These are phyloP conservation scores for Drosophila formosana DNA, from an alignment of 2,888 invertebrate species.

Conservation along the genomic window DNA sequence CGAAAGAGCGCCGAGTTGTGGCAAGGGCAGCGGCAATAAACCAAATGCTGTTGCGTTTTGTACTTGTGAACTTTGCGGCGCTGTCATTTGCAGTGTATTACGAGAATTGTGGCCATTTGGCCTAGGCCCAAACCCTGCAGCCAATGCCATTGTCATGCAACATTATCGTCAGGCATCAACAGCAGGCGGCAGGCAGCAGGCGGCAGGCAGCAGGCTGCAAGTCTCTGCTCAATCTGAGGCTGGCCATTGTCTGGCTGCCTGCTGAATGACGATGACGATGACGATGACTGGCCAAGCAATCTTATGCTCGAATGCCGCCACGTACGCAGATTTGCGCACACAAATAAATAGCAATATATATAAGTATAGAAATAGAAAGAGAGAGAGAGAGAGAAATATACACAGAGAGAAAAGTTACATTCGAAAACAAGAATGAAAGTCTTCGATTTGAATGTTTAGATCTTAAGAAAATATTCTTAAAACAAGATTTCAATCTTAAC, in stretches of 20 bases:
- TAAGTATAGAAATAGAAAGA: no score
- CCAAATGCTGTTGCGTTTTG: conserved; percentile 48
- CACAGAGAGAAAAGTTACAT: no score
- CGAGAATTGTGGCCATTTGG: no score
- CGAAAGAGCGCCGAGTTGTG: conserved; percentile 16
- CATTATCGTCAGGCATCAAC: conserved; percentile 57
- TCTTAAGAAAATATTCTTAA: no score
- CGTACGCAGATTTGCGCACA: conserved; percentile 48
- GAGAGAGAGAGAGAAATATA: neutral
- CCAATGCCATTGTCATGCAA: conserved; percentile 55
- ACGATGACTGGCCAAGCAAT: conserved; percentile 48
- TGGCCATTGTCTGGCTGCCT: conserved; percentile 52
- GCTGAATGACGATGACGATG: conserved; percentile 30
- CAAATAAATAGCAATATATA: conserved; percentile 6
- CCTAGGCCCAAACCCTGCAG: conserved; percentile 3
- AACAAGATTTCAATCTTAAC: no score
- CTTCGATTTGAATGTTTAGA: no score
- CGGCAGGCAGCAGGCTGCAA: conserved; percentile 19
- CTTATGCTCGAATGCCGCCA: conserved; percentile 37
- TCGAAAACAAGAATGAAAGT: no score
- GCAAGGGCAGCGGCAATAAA: no score
- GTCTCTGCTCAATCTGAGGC: conserved; percentile 35
- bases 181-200: conserved; percentile 19
- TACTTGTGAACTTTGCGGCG: conserved; percentile 68
- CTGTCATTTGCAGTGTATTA: conserved; percentile 54